Evolutionary conservation across 1,140 invertebrate genomes (phyloP).

Genomic region (Lepidotrigona ventralis): DNA sequence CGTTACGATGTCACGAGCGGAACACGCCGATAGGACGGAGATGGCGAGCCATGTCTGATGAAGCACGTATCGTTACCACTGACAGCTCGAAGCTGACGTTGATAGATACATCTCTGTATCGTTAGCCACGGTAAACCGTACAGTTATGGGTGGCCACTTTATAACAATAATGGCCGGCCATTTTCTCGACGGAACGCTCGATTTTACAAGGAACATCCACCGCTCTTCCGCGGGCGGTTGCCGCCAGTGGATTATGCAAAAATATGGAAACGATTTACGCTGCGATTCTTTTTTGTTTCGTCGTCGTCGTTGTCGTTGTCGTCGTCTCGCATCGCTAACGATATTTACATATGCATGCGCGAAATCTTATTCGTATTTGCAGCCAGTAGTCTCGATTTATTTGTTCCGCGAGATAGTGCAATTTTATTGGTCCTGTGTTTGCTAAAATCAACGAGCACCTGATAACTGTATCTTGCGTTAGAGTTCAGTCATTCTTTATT

Average conservation of each 20-base stretch:
- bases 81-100: conserved; percentile 56
- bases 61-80: conserved; percentile 64
- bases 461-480: too few relatives aligned
- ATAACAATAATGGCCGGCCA: conserved; percentile 54
- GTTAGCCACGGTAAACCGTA: conserved; percentile 58
- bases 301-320: too few relatives aligned
- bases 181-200: conserved; percentile 45
- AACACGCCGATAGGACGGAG: conserved; percentile 1
- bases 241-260: conserved; percentile 10
- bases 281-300: not conserved
- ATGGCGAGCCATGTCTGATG: conserved; percentile 28
- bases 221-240: too few relatives aligned
- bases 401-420: not conserved
- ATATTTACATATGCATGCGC: conserved; percentile 24
- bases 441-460: not conserved
- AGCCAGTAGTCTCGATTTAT: not conserved
- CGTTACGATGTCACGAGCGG: conserved; percentile 29
- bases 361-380: conserved; percentile 14
- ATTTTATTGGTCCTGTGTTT: conserved; percentile 11
- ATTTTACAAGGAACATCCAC: conserved; percentile 11
- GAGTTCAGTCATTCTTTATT: too few relatives aligned
- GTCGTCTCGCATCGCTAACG: not conserved
- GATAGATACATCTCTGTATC: conserved; percentile 60
- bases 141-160: conserved; percentile 61
- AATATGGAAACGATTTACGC: conserved; percentile 23